phyloP scores from a whole-genome alignment of 2,888 invertebrate genomes.

The Synanthedon vespiformis region DNA sequence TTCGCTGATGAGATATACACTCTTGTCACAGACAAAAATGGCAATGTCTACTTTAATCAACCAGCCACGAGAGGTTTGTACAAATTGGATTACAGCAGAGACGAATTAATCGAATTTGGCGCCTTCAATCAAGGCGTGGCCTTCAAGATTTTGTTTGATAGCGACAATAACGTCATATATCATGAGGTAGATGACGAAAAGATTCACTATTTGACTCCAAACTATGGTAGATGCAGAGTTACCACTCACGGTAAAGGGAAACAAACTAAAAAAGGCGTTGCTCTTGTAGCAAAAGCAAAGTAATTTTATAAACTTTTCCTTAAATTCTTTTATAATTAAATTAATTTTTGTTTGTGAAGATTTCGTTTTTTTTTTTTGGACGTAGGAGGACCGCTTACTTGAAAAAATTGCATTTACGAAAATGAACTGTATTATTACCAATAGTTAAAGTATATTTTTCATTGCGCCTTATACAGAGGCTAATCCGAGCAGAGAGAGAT shows the following conservation, averaged over 20 bases:
- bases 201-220: slow-evolving; percentile 38
- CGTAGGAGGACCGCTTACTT: no score
- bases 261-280: neutral
- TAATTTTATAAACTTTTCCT: neutral
- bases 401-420: no score
- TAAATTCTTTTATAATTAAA: neutral
- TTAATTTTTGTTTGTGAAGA: no score
- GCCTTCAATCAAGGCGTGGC: slow-evolving; percentile 32
- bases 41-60: slow-evolving; percentile 36
- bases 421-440: no score
- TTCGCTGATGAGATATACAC: slow-evolving; percentile 35
- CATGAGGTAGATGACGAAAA: slow-evolving; percentile 29
- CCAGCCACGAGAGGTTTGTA: slow-evolving; percentile 33
- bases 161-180: slow-evolving; percentile 40
- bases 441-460: no score
- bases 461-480: no score
- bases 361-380: no score
- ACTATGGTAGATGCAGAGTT: slow-evolving; percentile 30
- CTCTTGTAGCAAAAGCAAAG: neutral
- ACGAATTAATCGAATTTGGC: slow-evolving; percentile 26
- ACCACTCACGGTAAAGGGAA: slow-evolving; percentile 18
- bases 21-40: slow-evolving; percentile 31
- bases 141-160: slow-evolving; percentile 35
- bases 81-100: slow-evolving; percentile 29
- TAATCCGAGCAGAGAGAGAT: no score